Conservation (phyloP, 2,797 vertebrate species). For the Protonibea diacanthus region DNA sequence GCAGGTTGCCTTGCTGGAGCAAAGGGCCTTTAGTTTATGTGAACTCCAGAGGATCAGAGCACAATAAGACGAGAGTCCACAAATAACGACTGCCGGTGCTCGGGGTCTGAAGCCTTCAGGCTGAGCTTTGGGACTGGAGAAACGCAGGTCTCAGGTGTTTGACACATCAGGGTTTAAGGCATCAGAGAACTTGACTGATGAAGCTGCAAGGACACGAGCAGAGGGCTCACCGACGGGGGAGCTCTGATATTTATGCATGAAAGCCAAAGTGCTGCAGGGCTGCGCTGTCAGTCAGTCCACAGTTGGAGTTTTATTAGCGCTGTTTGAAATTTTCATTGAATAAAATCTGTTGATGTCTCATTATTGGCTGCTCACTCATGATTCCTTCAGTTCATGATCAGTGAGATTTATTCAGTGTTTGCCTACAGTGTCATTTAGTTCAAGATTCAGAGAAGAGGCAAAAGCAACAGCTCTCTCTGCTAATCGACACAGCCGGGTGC, state of each 20-base stretch:
- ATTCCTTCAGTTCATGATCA: background rate
- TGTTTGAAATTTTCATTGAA: constrained; percentile 11
- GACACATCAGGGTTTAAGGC: background rate
- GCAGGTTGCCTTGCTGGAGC: background rate
- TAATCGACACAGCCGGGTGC: background rate
- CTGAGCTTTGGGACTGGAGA: constrained; percentile 14
- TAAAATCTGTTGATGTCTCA: background rate
- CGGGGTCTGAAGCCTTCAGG: background rate
- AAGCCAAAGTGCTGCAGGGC: constrained; percentile 2
- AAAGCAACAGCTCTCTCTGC: background rate
- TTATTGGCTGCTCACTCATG: background rate
- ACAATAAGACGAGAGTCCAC: background rate
- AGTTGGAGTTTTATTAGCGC: constrained; percentile 14
- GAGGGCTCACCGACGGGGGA: background rate
- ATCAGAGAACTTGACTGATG: background rate
- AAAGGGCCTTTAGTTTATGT: too few relatives aligned
- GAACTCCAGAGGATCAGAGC: background rate
- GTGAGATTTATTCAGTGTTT: constrained; percentile 15
- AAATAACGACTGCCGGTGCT: background rate
- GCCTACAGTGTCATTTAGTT: background rate
- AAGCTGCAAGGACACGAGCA: constrained; percentile 3
- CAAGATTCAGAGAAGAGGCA: background rate
- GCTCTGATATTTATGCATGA: constrained; percentile 1
- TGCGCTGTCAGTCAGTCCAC: constrained; percentile 13
- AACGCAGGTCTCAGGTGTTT: constrained; percentile 5